Base-by-base conservation (phyloP, 2,797 vertebrate genomes). In the Sebastiscus albofasciatus region DNA sequence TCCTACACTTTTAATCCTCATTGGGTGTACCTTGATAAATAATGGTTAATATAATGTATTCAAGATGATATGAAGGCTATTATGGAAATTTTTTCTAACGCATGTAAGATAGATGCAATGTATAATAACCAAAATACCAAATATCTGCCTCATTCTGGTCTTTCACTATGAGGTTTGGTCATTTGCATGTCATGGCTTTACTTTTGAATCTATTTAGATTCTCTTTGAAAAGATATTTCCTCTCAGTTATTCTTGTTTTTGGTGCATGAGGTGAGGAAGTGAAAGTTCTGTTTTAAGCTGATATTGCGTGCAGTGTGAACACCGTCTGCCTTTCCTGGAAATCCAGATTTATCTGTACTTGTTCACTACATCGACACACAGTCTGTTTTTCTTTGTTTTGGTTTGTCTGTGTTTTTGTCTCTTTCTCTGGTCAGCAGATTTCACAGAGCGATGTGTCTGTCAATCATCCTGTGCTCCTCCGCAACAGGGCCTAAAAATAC, bases 401-500 rank as follows among this genome's bases (percentile, higher is more conserved):
- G 31, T 42, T 69, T 54, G 26, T 70, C 27, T 61, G 42, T 67
- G 72, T 85, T 80, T 71, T 62, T 75, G 55, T 84, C 56, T 70
- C 24, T 76, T 74, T 61, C 29, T 81, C 65, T 68, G 66, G 62
- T 85, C 80, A 82, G 78, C 80, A 76, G 64, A 56, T 82, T 90
- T 85, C 54, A 72, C 54, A 76, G 36, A 79, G 72, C 31, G 13
- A 77, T 20, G 42, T 56, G 49, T 73, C 67, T 69, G 85, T 84
- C 82, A 85, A 87, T 86, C 83, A 85, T 33, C 36, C 46, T 12
- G n/a, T 10, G 72, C 76, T 89, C 79, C 80, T 84, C 62, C 10
- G 52, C 85, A 90, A 84, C 77, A 82, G 20, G 29, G 31, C 59
- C 89, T 90, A 91, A 93, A 93, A 91, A 90, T 91, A 94, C 72